Evolutionary conservation across 2,113 vertebrate genomes (phyloP), one percentile per base, ranked within the genome.

Genomic region (Erythrocebus patas): DNA sequence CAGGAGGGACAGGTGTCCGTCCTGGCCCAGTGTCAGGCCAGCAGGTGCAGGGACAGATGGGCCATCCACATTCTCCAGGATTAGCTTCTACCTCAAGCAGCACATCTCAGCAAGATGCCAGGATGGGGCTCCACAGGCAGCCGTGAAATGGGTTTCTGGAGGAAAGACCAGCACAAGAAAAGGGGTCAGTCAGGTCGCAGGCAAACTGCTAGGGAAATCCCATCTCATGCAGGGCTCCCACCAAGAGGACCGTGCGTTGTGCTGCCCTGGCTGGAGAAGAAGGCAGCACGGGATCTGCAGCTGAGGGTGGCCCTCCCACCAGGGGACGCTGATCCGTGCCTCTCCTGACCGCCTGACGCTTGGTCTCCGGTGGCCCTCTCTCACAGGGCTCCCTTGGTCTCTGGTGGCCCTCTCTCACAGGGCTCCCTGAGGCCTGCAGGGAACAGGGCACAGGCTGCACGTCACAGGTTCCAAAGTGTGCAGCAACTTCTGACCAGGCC

Each of bases 61-160:
- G 17, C 40, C 16, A 7, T 43, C 48, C n/a, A 73, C 52, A 32
- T 20, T n/a, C 64, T 87, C 40, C 61, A 30, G 11, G 25, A 45
- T 68, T 59, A 76, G 68, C 50, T 45, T 76, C 87, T 87, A 52
- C 91, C 61, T 92, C 95, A 91, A 38, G 38, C 10, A 45, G 23
- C 61, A 50, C 10, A 6, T 27, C 8, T 6, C 5, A 9, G 35
- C 9, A 68, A 48, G 8, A 35, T 9, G 1, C 10, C 0, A 14
- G 20, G 43, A 55, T 30, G 35, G 55, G 23, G 23, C 43, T 30
- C 8, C 5, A 32, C 38, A 59, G 66, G 83, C 2, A 78, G 45
- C 84, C 38, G 7, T 16, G 38, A 70, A 25, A n/a, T 38, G 5
- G 25, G 9, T 91, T 88, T 64, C 64, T 75, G 7, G 43, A n/a